These are phyloP conservation scores for Haliaeetus leucogaster DNA, from an alignment of 2,113 vertebrate species.

Conservation along the genomic window DNA sequence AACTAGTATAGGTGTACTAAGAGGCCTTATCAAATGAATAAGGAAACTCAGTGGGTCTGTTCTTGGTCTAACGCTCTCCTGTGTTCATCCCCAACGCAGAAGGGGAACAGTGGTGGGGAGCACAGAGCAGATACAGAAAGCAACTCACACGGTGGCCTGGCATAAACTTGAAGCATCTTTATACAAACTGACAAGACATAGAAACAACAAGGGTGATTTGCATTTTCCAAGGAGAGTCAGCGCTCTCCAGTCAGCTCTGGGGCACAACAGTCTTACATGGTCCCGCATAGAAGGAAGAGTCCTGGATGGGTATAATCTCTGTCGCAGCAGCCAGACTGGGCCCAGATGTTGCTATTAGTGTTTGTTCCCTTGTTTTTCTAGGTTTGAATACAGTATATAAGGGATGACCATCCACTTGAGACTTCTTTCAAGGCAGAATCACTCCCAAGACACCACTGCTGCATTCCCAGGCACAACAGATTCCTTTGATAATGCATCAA, in stretches of 20 bases:
- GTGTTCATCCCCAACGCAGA: background rate
- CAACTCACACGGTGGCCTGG: background rate
- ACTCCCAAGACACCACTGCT: background rate
- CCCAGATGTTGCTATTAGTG: no score
- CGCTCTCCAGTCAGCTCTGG: background rate
- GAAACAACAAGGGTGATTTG: background rate
- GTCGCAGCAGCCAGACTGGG: background rate
- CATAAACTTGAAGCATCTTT: background rate
- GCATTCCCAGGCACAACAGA: background rate
- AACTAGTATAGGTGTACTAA: background rate
- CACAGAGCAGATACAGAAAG: background rate
- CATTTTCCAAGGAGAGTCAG: background rate
- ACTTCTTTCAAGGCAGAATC: background rate
- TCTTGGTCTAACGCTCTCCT: no score
- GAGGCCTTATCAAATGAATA: background rate
- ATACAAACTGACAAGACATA: background rate
- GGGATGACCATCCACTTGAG: background rate
- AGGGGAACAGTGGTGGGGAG: background rate
- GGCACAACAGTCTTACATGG: background rate
- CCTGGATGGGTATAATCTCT: background rate
- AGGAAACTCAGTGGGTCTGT: background rate
- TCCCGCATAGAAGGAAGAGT: background rate
- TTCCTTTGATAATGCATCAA: background rate
- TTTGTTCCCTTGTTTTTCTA: background rate
- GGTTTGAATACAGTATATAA: background rate